Conservation (phyloP, 2,888 invertebrate species). For the Polymixis lichenea region DNA sequence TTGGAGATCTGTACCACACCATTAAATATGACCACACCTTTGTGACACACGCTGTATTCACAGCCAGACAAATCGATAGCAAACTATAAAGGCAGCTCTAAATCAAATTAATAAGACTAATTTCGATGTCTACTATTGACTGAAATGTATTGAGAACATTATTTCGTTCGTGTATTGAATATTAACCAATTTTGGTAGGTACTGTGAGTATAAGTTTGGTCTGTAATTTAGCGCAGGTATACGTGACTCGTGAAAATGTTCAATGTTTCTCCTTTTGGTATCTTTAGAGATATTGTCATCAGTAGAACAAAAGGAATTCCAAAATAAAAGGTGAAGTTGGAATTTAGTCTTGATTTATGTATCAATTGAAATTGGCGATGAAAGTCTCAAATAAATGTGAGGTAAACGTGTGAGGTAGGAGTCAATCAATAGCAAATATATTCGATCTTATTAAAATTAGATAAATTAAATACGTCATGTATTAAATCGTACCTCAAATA, state of each 20-base stretch:
- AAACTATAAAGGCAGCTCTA: conserved; percentile 43
- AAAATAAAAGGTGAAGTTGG: neutral
- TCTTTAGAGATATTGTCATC: neutral
- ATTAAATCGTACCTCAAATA: no score
- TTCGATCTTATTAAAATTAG: neutral
- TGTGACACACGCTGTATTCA: neutral
- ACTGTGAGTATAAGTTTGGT: conserved; percentile 22
- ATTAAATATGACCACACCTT: neutral
- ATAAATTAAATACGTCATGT: neutral
- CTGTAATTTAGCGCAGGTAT: conserved; percentile 37
- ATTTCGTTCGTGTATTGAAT: conserved; percentile 59
- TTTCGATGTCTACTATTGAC: conserved; percentile 52
- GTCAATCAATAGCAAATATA: neutral
- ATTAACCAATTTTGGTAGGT: conserved; percentile 28
- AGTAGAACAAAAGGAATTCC: conserved; percentile 11
- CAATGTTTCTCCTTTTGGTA: conserved; percentile 15
- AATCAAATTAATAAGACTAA: conserved; percentile 63
- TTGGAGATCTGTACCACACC: no score
- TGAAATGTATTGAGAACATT: conserved; percentile 60
- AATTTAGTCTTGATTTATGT: neutral
- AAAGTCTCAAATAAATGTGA: neutral
- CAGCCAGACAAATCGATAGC: conserved; percentile 46
- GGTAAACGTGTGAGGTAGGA: neutral
- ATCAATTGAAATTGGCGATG: neutral
- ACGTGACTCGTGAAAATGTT: conserved; percentile 47